These are phyloP conservation scores for Scrobipalpa costella DNA, from an alignment of 2,888 invertebrate species.

Conservation along the genomic window DNA sequence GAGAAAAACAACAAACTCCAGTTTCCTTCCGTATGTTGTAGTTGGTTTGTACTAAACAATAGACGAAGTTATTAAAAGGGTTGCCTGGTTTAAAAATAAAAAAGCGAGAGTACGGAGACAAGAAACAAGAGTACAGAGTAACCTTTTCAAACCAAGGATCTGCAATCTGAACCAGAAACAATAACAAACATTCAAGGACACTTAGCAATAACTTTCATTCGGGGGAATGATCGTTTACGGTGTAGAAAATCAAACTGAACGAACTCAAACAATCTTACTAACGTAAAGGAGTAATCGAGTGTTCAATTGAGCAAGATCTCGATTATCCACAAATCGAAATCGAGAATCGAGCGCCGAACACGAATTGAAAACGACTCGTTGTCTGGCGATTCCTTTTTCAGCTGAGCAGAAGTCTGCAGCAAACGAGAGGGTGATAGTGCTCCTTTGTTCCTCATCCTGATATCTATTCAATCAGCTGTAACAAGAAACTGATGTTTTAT, in stretches of 20 bases:
- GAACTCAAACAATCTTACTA: conserved; percentile 73
- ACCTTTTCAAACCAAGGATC: too few species aligned
- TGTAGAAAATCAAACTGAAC: conserved; percentile 76
- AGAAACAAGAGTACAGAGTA: too few species aligned
- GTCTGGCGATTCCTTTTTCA: conserved; percentile 39
- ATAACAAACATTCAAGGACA: background rate
- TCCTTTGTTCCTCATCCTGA: conserved; percentile 38
- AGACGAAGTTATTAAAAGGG: too few species aligned
- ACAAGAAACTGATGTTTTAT: conserved; percentile 24
- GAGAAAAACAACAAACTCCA: too few species aligned
- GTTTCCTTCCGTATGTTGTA: too few species aligned
- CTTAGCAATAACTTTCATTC: conserved; percentile 55
- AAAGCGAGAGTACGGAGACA: too few species aligned
- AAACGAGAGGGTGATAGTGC: conserved; percentile 35
- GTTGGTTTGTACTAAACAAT: too few species aligned
- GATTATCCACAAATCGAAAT: conserved; percentile 77
- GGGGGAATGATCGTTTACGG: conserved; percentile 62
- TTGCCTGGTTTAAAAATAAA: too few species aligned
- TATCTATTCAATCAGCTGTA: conserved; percentile 27
- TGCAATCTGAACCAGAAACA: background rate
- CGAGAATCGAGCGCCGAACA: conserved; percentile 64
- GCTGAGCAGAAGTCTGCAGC: conserved; percentile 22
- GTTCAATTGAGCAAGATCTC: conserved; percentile 79
- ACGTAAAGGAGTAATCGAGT: conserved; percentile 77
- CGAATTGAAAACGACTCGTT: conserved; percentile 67